phyloP scores from a whole-genome alignment of 37 sponge, comb jelly and placozoan species.

The Spongia lamella region DNA sequence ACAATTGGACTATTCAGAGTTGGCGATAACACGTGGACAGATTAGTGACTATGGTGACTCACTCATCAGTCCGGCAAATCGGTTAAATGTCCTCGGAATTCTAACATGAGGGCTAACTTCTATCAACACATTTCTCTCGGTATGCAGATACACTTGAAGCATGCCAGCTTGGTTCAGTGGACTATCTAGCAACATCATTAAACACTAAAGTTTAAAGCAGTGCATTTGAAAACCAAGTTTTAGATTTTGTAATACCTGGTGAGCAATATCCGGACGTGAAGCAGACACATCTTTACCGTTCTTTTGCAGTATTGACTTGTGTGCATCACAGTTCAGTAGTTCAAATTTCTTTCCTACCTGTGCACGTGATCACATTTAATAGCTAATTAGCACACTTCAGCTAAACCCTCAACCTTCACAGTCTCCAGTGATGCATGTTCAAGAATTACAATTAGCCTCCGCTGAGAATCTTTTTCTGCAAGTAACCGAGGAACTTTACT shows the following conservation, averaged over 20 bases:
- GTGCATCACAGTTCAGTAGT: conserved; percentile 85
- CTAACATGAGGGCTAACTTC: conserved; percentile 91
- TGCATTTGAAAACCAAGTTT: neutral
- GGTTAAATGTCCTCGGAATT: conserved; percentile 95
- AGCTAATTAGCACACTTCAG: neutral
- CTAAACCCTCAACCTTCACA: conserved; percentile 59
- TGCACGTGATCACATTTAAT: neutral
- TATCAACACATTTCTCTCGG: conserved; percentile 94
- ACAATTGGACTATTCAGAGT: conserved; percentile 78
- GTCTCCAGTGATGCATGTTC: conserved; percentile 96
- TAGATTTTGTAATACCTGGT: conserved; percentile 49
- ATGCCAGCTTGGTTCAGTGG: conserved; percentile 96
- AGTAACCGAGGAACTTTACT: conserved; percentile 74
- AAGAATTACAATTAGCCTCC: conserved; percentile 89
- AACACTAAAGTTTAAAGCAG: conserved; percentile 57
- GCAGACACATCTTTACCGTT: conserved; percentile 72
- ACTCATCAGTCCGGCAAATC: conserved; percentile 99
- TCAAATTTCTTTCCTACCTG: conserved; percentile 90
- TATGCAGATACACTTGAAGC: conserved; percentile 96
- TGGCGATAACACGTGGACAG: neutral
- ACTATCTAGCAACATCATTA: conserved; percentile 98
- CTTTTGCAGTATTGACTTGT: conserved; percentile 68
- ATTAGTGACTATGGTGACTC: neutral
- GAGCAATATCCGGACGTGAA: conserved; percentile 95
- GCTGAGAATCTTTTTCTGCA: conserved; percentile 56